Percentiles rank a stretch among this genome's conserved stretches.
These are phyloP conservation scores for Asteroscopus sphinx DNA, from an alignment of 2,888 invertebrate genomes.

Conservation along the genomic window DNA sequence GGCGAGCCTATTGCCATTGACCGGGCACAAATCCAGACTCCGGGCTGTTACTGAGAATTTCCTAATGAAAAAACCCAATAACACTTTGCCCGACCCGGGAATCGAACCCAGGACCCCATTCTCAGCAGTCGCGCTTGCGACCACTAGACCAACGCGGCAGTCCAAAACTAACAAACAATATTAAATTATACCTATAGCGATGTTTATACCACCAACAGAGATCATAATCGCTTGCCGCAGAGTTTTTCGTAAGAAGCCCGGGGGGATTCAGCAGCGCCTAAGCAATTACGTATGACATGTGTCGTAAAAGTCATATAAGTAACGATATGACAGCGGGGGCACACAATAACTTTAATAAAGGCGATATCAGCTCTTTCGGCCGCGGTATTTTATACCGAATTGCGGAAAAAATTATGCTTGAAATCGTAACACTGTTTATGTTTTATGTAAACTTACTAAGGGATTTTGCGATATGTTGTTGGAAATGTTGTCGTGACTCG, in stretches of 20 bases:
- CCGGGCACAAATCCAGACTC: too few species aligned
- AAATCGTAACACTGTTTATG: conserved; percentile 18
- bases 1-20: too few species aligned
- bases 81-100: too few species aligned
- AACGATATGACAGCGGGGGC: conserved; percentile 66
- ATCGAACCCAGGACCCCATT: too few species aligned
- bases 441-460: neutral
- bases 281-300: conserved; percentile 84
- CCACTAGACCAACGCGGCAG: neutral
- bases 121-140: too few species aligned
- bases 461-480: neutral
- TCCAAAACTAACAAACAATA: conserved; percentile 36
- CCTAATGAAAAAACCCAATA: too few species aligned
- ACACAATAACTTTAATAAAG: conserved; percentile 74
- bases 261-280: conserved; percentile 73
- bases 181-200: conserved; percentile 22
- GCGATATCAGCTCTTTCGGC: conserved; percentile 56
- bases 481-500: too few species aligned
- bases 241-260: conserved; percentile 62
- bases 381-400: conserved; percentile 40
- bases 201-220: conserved; percentile 60
- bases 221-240: conserved; percentile 70
- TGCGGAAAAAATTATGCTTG: conserved; percentile 33
- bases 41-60: too few species aligned
- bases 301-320: conserved; percentile 74